Evolutionary conservation across 2,888 invertebrate species (phyloP).

Genomic region (Trimorus sp.): DNA sequence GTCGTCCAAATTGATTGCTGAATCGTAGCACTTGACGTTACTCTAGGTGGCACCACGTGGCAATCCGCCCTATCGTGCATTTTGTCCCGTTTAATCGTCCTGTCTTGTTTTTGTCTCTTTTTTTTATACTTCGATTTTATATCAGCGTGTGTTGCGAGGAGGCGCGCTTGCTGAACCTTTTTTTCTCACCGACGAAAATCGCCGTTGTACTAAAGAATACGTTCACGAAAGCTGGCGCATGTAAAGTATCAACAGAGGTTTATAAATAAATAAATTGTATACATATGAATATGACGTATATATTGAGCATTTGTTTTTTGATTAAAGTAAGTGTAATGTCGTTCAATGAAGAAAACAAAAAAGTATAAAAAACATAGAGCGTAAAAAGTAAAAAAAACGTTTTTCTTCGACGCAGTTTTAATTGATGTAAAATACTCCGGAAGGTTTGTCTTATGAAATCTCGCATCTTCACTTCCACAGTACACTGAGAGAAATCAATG

Average conservation of each 20-base stretch:
- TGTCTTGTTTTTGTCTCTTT: slow-evolving; percentile 3
- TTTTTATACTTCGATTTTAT: slow-evolving; percentile 25
- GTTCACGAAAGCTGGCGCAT: slow-evolving; percentile 63
- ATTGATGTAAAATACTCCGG: slow-evolving; percentile 37
- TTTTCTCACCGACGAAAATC: slow-evolving; percentile 26
- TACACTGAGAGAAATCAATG: slow-evolving; percentile 70
- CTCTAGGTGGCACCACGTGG: no score
- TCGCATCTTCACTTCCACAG: slow-evolving; percentile 67
- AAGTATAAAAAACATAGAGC: slow-evolving; percentile 57
- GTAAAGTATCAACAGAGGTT: slow-evolving; percentile 77
- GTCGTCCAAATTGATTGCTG: no score
- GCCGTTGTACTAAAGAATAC: slow-evolving; percentile 39
- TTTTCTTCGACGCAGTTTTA: slow-evolving; percentile 29
- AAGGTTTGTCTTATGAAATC: slow-evolving; percentile 35
- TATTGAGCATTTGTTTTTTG: slow-evolving; percentile 53
- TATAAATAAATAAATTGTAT: slow-evolving; percentile 74
- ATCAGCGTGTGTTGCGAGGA: slow-evolving; percentile 14
- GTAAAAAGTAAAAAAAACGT: slow-evolving; percentile 48
- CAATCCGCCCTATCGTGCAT: background rate
- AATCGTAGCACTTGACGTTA: no score
- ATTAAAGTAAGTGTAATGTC: slow-evolving; percentile 72
- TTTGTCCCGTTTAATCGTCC: background rate
- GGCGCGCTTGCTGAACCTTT: slow-evolving; percentile 39
- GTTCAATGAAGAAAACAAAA: slow-evolving; percentile 72
- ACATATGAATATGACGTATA: slow-evolving; percentile 69